Evolutionary conservation across 1,140 invertebrate genomes (phyloP).

Genomic region (Drosophila dunni): DNA sequence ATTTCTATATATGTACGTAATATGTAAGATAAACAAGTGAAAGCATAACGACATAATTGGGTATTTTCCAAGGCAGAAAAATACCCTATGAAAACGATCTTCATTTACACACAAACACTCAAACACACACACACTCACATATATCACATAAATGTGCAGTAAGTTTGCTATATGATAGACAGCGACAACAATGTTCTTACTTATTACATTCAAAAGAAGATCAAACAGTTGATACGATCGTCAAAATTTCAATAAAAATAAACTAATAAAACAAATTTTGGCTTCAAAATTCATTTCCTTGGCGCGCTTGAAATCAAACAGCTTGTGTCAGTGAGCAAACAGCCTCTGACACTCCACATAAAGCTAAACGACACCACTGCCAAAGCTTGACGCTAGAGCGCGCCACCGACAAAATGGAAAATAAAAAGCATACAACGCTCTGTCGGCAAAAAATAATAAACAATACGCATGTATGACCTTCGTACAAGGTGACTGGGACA

Average conservation of each 20-base stretch:
- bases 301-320: neutral
- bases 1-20: slow-evolving; percentile 68
- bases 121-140: neutral
- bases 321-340: slow-evolving; percentile 6
- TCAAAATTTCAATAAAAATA: slow-evolving; percentile 79
- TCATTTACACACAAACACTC: slow-evolving; percentile 38
- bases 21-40: slow-evolving; percentile 58
- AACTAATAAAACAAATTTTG: slow-evolving; percentile 63
- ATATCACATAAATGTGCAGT: slow-evolving; percentile 61
- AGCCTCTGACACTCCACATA: neutral
- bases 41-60: slow-evolving; percentile 58
- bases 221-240: slow-evolving; percentile 73
- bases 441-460: slow-evolving; percentile 57
- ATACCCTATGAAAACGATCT: slow-evolving; percentile 41
- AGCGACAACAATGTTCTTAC: slow-evolving; percentile 54
- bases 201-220: slow-evolving; percentile 60
- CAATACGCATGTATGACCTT: slow-evolving; percentile 86
- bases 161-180: slow-evolving; percentile 63
- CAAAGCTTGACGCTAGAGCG: slow-evolving; percentile 45
- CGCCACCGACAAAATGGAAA: slow-evolving; percentile 16
- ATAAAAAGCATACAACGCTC: slow-evolving; percentile 46
- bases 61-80: neutral
- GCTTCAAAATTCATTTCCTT: slow-evolving; percentile 6
- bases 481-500: slow-evolving; percentile 87
- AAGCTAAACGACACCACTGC: neutral